Conservation (phyloP, 2,797 vertebrate species). For the Podargus strigoides region DNA sequence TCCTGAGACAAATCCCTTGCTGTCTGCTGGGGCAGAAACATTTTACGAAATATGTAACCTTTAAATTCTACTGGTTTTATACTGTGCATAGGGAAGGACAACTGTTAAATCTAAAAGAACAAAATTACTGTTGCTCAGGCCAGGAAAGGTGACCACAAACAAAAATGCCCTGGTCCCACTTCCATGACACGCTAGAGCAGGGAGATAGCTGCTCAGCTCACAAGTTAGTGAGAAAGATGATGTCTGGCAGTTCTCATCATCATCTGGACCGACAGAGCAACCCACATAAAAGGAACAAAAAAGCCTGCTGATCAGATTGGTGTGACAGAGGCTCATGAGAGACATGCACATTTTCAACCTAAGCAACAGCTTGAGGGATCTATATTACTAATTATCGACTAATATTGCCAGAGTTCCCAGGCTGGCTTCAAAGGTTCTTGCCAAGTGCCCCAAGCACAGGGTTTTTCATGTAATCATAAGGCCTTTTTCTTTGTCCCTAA, state of each 20-base stretch:
- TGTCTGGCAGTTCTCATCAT: constrained; percentile 63
- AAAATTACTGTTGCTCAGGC: neutral
- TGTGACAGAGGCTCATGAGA: constrained; percentile 56
- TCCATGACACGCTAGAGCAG: neutral
- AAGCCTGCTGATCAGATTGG: constrained; percentile 63
- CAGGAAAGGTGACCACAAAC: constrained; percentile 22
- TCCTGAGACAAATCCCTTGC: neutral
- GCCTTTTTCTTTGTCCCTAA: constrained; percentile 35
- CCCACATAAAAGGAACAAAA: constrained; percentile 68
- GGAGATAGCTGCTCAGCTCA: constrained; percentile 23
- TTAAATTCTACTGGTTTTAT: neutral
- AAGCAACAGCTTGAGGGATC: constrained; percentile 56
- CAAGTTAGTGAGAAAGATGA: constrained; percentile 60
- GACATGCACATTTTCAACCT: constrained; percentile 53
- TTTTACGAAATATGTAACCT: rapidly evolving
- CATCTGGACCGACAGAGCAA: constrained; percentile 33
- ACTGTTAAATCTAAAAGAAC: neutral
- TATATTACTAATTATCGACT: constrained; percentile 67
- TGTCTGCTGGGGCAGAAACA: neutral
- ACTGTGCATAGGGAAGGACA: neutral
- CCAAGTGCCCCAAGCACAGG: constrained; percentile 32
- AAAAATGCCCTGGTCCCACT: neutral
- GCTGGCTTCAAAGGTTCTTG: constrained; percentile 50
- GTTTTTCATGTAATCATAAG: constrained; percentile 38
- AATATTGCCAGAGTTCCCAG: constrained; percentile 63